Evolutionary conservation across 2,888 invertebrate species (phyloP), one percentile per base, ranked within the genome.

Genomic region (Erynnis tages): DNA sequence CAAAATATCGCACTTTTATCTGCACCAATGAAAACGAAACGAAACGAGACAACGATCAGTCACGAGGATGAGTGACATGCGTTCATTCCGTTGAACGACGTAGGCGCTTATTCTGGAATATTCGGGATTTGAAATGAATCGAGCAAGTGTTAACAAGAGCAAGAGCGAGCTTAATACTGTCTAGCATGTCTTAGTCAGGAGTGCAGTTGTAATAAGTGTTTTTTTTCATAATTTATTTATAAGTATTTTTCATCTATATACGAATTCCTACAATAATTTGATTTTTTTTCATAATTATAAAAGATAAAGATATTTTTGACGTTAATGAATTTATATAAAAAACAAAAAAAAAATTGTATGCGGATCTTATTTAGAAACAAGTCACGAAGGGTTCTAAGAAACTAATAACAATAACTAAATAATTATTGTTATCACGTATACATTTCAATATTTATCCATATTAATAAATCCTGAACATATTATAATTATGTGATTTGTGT

Each of bases 21-120:
- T n/a, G n/a, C n/a, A n/a, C n/a, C n/a, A 35, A 7, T 5, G 11
- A 35, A 3, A 19, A 19, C 37, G 8, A 23, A 14, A 25, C 25
- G 7, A 40, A 8, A 4, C 13, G 8, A n/a, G 14, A 27, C 6
- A 43, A 30, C 27, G 1, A 29, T 29, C 13, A 16, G 13, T 32
- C 23, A 23, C 44, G 14, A 45, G 48, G 54, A 54, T 53, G 55
- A 55, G 54, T 52, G 43, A 58, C 48, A 45, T 21, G 19, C 53
- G 34, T 47, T 40, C 47, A 61, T 55, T 60, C 60, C 65, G 66
- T 62, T 67, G 65, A 65, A 64, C 56, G 63, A 63, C 62, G 66
- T 60, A 60, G 41, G 50, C 19, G 19, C 56, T 48, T 65, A 67
- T 63, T 65, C 63, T 60, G 63, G 49, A 37, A 23, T 14, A 11